phyloP scores from a whole-genome alignment of 2,888 invertebrate species.

The Drosophila infuscata region DNA sequence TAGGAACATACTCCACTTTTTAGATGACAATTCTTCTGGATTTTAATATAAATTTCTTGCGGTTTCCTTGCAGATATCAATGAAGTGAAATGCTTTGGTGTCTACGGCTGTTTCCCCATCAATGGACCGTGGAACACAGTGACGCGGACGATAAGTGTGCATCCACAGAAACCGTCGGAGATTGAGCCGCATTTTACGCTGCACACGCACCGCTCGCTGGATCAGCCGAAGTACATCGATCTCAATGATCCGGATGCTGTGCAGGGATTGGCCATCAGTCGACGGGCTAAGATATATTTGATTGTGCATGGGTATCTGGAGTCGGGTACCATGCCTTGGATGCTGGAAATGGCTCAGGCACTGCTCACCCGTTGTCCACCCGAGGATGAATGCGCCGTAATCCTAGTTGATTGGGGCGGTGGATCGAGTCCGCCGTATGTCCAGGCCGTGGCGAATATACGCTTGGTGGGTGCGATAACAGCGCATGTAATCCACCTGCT shows the following conservation, averaged over 20 bases:
- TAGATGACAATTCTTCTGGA: neutral
- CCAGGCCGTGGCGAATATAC: slow-evolving; percentile 96
- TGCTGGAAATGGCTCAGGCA: slow-evolving; percentile 89
- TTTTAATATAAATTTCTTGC: neutral
- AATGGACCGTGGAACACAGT: slow-evolving; percentile 92
- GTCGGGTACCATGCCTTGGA: slow-evolving; percentile 90
- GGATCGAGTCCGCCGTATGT: slow-evolving; percentile 95
- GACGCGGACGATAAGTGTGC: slow-evolving; percentile 91
- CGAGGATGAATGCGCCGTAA: slow-evolving; percentile 90
- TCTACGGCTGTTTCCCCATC: slow-evolving; percentile 93
- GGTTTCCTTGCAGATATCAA: slow-evolving; percentile 75
- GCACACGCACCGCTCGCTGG: slow-evolving; percentile 86
- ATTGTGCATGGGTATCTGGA: slow-evolving; percentile 95
- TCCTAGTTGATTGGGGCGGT: slow-evolving; percentile 94
- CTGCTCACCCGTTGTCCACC: slow-evolving; percentile 87
- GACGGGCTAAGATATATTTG: slow-evolving; percentile 89
- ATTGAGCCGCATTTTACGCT: slow-evolving; percentile 87
- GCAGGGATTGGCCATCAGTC: slow-evolving; percentile 87
- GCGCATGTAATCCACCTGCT: slow-evolving; percentile 89
- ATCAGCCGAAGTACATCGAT: slow-evolving; percentile 87
- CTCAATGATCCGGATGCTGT: slow-evolving; percentile 89
- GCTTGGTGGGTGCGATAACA: slow-evolving; percentile 93
- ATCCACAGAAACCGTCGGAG: slow-evolving; percentile 90
- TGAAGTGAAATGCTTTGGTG: slow-evolving; percentile 90
- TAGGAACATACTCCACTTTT: neutral